phyloP scores from a whole-genome alignment of 2,113 vertebrate genomes.

The Leucopsar rothschildi region DNA sequence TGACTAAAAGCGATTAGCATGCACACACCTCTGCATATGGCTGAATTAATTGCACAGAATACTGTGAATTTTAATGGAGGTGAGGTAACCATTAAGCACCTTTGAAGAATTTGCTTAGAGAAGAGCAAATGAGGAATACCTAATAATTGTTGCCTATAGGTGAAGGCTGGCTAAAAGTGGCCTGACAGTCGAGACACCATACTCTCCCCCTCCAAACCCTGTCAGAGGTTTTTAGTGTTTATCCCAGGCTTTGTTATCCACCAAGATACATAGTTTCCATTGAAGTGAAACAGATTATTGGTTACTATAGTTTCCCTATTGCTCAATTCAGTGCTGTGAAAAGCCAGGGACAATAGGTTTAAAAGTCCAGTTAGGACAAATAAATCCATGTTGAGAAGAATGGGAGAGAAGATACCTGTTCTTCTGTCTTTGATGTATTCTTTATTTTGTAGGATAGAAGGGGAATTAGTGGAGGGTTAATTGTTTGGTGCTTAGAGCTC shows the following conservation, averaged over 20 bases:
- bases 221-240: conserved; percentile 70
- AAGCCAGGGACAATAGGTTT: conserved; percentile 66
- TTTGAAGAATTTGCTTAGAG: neutral
- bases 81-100: neutral
- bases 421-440: conserved; percentile 48
- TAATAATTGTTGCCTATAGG: conserved; percentile 51
- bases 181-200: conserved; percentile 33
- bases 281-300: conserved; percentile 80
- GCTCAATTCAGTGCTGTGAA: conserved; percentile 68
- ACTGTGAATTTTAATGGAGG: conserved; percentile 15
- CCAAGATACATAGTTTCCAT: conserved; percentile 80
- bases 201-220: conserved; percentile 12
- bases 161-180: conserved; percentile 64
- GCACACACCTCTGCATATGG: neutral
- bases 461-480: conserved; percentile 60
- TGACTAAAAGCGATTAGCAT: neutral
- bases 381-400: conserved; percentile 63
- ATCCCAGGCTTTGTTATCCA: conserved; percentile 76
- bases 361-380: conserved; percentile 62
- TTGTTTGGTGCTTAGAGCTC: conserved; percentile 27
- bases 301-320: conserved; percentile 82
- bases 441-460: conserved; percentile 54
- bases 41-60: neutral
- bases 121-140: neutral
- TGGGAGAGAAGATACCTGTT: conserved; percentile 62